Base-by-base conservation (phyloP, 1,140 invertebrate genomes). In the Lordiphosa collinella region DNA sequence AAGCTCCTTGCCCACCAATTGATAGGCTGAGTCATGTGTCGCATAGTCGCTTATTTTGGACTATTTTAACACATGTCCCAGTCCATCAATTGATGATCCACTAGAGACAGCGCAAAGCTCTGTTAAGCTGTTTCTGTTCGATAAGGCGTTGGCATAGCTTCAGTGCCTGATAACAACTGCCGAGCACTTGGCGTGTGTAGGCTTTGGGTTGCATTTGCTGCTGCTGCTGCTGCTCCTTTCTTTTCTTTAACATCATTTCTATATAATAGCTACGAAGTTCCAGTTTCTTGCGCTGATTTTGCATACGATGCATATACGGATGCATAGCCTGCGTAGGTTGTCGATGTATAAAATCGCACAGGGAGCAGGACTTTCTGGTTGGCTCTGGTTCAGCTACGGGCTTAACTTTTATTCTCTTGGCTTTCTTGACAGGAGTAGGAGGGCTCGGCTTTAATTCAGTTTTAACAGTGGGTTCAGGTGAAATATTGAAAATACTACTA, bases 271-370 rank as follows among this genome's bases (percentile, higher is more conserved):
- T 14, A 12, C 50, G 46, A 1, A 71, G 32, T 14, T 78, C 55
- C 7, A 62, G 6, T 5, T 40, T 56, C n/a, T 71, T 40, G 0
- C 49, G 61, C 22, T 61, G 32, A 1, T 12, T 12, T 11, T 66
- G 25, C 61, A 76, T 78, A 1, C 34, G 22, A 0, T 41, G 22
- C 66, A 76, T 71, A 5, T 71, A 78, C 3, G 51, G 35, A 6
- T 13, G 37, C 3, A 50, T 14, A 3, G n/a, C 11, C 7, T n/a
- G 57, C 9, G 36, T 35, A 5, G 0, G 18, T n/a, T 7, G 12
- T 48, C 34, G 16, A 11, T 9, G 22, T 34, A 67, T n/a, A 9
- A 37, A 32, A 3, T 56, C 29, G 54, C 64, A 67, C 14, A 67
- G 5, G 7, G 32, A 52, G 25, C 64, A 67, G 4, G 25, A 1